These are phyloP conservation scores for Frankliniella intonsa DNA, from an alignment of 2,888 invertebrate genomes.

Conservation along the genomic window DNA sequence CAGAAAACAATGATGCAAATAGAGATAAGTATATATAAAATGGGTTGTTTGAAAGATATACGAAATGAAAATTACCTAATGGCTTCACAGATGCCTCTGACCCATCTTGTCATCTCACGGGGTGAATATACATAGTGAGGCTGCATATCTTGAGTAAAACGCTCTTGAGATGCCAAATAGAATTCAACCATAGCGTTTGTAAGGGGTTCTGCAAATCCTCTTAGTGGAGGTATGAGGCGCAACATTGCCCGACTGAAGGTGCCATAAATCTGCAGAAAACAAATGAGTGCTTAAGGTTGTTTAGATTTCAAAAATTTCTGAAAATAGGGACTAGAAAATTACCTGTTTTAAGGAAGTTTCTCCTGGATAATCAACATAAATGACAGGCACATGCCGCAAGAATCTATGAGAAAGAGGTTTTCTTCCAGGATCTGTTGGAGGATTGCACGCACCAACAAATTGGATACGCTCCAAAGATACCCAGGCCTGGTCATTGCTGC, in stretches of 20 bases:
- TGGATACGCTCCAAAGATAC: conserved; percentile 96
- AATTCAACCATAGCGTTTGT: conserved; percentile 99
- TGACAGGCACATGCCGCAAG: conserved; percentile 92
- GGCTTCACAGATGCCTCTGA: conserved; percentile 98
- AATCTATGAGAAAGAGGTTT: conserved; percentile 90
- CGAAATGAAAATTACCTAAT: conserved; percentile 55
- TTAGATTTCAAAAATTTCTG: not conserved
- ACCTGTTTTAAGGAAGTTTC: conserved; percentile 75
- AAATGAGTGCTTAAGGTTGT: conserved; percentile 1
- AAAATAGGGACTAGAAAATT: not conserved
- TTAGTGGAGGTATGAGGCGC: conserved; percentile 82
- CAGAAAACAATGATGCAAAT: conserved; percentile 33
- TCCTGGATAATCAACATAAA: conserved; percentile 99
- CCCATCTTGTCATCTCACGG: conserved; percentile 98
- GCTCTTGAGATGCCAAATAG: conserved; percentile 92
- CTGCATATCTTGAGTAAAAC: conserved; percentile 99
- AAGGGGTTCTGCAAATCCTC: conserved; percentile 91
- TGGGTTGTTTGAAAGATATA: conserved; percentile 25
- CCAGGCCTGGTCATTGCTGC: conserved; percentile 78
- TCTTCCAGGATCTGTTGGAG: conserved; percentile 97
- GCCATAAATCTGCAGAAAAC: conserved; percentile 75
- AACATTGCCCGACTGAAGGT: conserved; percentile 99
- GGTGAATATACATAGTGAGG: conserved; percentile 99
- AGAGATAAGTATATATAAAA: conserved; percentile 28
- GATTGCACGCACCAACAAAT: conserved; percentile 99